phyloP scores from a whole-genome alignment of 2,888 invertebrate species.

The Apodemia zela region DNA sequence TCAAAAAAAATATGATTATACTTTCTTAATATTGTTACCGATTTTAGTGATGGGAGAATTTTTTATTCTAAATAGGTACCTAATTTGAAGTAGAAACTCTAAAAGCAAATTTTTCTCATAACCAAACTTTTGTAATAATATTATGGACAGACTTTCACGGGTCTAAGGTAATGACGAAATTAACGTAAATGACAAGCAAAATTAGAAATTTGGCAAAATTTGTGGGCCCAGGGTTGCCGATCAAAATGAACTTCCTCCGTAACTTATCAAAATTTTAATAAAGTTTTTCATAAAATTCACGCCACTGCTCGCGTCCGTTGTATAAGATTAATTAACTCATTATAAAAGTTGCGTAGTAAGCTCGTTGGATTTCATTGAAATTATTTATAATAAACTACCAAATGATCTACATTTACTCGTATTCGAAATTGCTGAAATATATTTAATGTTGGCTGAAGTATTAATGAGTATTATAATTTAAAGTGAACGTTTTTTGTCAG shows the following conservation, averaged over 20 bases:
- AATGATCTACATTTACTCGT: not conserved
- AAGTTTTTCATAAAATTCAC: constrained; percentile 51
- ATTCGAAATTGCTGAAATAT: not conserved
- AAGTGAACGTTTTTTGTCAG: too few species aligned
- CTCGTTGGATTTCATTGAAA: constrained; percentile 42
- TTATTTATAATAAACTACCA: constrained; percentile 27
- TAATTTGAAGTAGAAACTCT: not conserved
- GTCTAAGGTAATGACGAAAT: constrained; percentile 50
- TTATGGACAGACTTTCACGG: constrained; percentile 35
- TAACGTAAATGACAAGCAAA: constrained; percentile 55
- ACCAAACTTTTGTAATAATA: constrained; percentile 37
- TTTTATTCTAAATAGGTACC: not conserved
- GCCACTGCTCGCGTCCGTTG: constrained; percentile 39
- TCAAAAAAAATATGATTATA: too few species aligned
- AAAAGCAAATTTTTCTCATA: constrained; percentile 21
- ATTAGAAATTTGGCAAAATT: constrained; percentile 53
- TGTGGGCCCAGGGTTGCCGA: constrained; percentile 46
- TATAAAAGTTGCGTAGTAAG: constrained; percentile 54
- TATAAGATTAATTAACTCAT: constrained; percentile 56
- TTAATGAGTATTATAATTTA: too few species aligned
- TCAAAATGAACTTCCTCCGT: constrained; percentile 46
- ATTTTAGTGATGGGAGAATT: not conserved
- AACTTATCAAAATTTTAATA: constrained; percentile 56
- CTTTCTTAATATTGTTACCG: not conserved
- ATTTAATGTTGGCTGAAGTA: too few species aligned